Conservation (phyloP, 2,113 vertebrate genomes). For the Burhinus bistriatus region DNA sequence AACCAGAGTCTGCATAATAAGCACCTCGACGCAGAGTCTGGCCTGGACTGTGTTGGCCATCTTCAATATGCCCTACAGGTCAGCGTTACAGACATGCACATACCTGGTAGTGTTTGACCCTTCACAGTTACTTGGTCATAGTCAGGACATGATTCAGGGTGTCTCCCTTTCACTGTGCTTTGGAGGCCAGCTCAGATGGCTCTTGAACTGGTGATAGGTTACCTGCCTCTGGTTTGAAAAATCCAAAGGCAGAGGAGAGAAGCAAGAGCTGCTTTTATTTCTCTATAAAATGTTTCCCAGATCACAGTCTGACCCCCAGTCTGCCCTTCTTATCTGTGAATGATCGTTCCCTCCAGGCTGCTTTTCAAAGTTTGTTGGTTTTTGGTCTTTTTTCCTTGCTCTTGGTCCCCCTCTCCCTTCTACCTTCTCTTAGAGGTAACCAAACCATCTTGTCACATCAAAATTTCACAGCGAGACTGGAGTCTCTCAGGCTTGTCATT, state of each 20-base stretch:
- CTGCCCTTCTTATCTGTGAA: neutral
- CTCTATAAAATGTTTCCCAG: neutral
- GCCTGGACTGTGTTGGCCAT: neutral
- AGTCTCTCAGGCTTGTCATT: neutral
- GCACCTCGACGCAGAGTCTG: neutral
- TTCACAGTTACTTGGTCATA: neutral
- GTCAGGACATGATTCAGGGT: neutral
- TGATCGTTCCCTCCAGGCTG: neutral
- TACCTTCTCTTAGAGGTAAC: neutral
- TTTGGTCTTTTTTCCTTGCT: neutral
- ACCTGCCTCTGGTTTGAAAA: neutral
- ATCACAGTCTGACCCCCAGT: neutral
- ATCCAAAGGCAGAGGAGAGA: neutral
- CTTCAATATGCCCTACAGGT: neutral
- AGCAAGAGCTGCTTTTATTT: neutral
- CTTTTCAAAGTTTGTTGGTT: neutral
- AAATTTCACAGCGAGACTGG: neutral
- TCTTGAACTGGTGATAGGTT: neutral
- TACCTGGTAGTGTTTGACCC: neutral
- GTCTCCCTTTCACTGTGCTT: neutral
- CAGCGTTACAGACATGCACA: neutral
- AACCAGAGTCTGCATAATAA: neutral
- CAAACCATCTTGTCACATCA: neutral
- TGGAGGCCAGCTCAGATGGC: neutral
- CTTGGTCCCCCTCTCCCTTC: neutral